Base-by-base conservation (phyloP, 2,888 invertebrate species). In the Cerastoderma edule region DNA sequence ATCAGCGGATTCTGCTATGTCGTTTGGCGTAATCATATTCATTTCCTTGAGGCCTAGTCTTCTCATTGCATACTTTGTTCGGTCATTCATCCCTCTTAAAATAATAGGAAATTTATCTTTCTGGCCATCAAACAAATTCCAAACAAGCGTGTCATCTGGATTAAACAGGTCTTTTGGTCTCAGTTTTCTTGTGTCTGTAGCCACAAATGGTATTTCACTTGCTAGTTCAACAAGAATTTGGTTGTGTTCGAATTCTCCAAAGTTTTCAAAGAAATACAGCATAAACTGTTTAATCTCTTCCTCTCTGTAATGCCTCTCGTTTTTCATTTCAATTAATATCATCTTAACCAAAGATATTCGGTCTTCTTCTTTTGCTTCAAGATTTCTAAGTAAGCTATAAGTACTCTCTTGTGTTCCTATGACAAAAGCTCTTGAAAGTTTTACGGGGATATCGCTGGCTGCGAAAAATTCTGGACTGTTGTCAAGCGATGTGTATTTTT, bases 131-230 rank as follows among this genome's bases (percentile, higher is more conserved):
- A 83, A 63, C n/a, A 83, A 35, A 16, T 33, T 32, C 33, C 54
- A 32, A 10, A 78, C 35, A 22, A 44, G 22, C 0, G 57, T 32
- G 35, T 80, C 71, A 16, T 46, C 16, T 16, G 77, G 72, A 48
- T 77, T 64, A 60, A 67, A 83, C 33, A 83, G 39, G 24, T 83
- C 80, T 13, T 46, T 46, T 13, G 79, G 70, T 70, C 46, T 77
- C 22, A 16, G 24, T 1, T 19, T 32, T 13, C 50, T 35, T 10
- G 46, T 13, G 19, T 35, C 48, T 4, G 48, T 33, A 19, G 32
- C 24, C 24, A 69, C 27, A n/a, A 69, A 69, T 19, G 48, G 48
- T 22, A 69, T 60, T 33, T 67, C 22, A 22, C 46, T 16, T 46
- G 65, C 53, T 65, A 72, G 64, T 67, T 67, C 19, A 32, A 44